A percentile compares a stretch with the other conserved stretches of the same genome.
Evolutionary conservation across 2,888 invertebrate species (phyloP).

Genomic region (Rotaria sp.): DNA sequence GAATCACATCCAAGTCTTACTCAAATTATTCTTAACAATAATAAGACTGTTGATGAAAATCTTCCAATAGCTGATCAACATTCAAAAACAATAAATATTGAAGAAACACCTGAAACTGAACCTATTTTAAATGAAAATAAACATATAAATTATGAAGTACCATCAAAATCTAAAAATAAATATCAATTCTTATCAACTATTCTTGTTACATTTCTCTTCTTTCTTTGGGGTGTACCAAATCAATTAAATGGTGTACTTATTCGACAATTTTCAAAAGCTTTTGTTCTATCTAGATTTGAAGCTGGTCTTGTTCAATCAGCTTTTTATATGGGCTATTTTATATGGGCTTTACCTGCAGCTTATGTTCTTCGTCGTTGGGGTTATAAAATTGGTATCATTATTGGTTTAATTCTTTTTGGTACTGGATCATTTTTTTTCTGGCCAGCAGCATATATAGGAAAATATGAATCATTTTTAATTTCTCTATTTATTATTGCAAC

Average conservation of each 20-base stretch:
- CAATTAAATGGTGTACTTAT: neutral
- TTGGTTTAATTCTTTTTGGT: neutral
- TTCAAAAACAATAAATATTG: neutral
- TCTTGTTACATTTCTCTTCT: neutral
- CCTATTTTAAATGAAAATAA: neutral
- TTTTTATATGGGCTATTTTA: conserved; percentile 4
- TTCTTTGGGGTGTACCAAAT: conserved; percentile 25
- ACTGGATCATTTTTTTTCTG: neutral
- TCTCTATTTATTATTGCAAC: conserved; percentile 8
- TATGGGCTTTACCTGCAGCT: neutral
- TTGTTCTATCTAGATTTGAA: neutral
- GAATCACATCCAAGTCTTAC: neutral
- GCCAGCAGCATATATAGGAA: conserved; percentile 2
- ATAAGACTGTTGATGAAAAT: neutral
- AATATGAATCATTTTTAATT: neutral
- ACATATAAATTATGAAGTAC: neutral
- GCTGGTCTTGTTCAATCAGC: conserved; percentile 30
- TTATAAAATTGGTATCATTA: neutral
- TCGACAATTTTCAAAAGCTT: conserved; percentile 17
- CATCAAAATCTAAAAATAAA: neutral
- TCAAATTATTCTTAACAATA: neutral
- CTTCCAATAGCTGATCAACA: neutral
- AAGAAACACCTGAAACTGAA: neutral
- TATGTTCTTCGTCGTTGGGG: neutral
- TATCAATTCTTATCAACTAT: neutral